phyloP scores from a whole-genome alignment of 2,888 invertebrate species.

The Apoda limacodes region DNA sequence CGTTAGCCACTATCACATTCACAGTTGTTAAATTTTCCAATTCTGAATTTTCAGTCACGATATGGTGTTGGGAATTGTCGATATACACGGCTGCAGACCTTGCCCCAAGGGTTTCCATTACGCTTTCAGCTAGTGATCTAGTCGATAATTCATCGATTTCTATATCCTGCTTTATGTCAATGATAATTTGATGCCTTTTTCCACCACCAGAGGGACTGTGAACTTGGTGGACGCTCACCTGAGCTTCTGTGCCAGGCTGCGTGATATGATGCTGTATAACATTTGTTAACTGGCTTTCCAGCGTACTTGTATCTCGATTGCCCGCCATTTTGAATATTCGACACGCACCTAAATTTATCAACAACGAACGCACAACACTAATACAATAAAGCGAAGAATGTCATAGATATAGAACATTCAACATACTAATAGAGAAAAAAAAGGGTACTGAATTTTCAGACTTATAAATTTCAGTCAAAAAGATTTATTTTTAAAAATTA shows the following conservation, averaged over 20 bases:
- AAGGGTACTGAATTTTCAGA: conserved; percentile 31
- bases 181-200: conserved; percentile 61
- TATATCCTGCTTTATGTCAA: conserved; percentile 63
- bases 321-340: conserved; percentile 45
- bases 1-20: conserved; percentile 60
- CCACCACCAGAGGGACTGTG: conserved; percentile 50
- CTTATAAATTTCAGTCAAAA: conserved; percentile 45
- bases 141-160: conserved; percentile 62
- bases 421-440: conserved; percentile 19
- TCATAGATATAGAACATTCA: conserved; percentile 11
- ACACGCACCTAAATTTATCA: conserved; percentile 21
- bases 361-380: conserved; percentile 24
- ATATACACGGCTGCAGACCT: conserved; percentile 59
- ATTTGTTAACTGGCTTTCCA: conserved; percentile 54
- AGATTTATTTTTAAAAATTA: conserved; percentile 26
- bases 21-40: conserved; percentile 59
- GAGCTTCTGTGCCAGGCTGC: conserved; percentile 47
- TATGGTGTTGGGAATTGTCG: conserved; percentile 45
- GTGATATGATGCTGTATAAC: conserved; percentile 58
- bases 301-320: conserved; percentile 33
- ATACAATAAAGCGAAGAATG: conserved; percentile 7
- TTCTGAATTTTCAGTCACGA: conserved; percentile 40
- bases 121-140: conserved; percentile 58
- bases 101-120: conserved; percentile 62
- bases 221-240: conserved; percentile 60